A percentile compares a stretch with the other conserved stretches of the same genome.
Conservation (phyloP, 2,888 invertebrate genomes). For the Marasmarcha lunaedactyla region DNA sequence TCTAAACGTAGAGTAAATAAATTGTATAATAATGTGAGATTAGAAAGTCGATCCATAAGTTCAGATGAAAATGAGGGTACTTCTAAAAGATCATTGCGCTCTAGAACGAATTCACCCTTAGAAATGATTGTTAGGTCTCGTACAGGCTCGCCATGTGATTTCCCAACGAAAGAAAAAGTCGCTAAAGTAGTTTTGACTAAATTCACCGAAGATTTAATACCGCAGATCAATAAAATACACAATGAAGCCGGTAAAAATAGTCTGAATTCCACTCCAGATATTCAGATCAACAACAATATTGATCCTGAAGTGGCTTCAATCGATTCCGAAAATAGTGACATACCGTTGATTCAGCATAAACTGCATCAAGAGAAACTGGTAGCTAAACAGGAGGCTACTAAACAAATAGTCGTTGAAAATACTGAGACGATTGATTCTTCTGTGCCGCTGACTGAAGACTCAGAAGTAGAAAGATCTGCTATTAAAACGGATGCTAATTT, state of each 20-base stretch:
- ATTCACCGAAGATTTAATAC: neutral
- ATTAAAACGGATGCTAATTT: neutral
- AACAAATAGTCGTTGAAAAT: neutral
- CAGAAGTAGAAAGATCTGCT: too few relatives aligned
- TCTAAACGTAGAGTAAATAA: constrained; percentile 3
- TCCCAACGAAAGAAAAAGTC: neutral
- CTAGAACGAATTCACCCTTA: neutral
- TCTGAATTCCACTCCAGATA: neutral
- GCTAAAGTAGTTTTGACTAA: constrained; percentile 1
- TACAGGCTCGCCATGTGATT: neutral
- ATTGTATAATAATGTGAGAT: constrained; percentile 15
- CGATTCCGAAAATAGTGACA: constrained; percentile 7
- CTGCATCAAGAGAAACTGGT: neutral
- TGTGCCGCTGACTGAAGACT: neutral
- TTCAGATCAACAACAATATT: constrained; percentile 5
- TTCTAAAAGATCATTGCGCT: neutral
- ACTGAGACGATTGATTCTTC: neutral
- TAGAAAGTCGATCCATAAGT: constrained; percentile 20
- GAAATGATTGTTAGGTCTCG: neutral
- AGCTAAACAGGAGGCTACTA: neutral
- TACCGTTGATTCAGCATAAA: constrained; percentile 5
- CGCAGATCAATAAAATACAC: neutral
- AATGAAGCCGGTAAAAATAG: neutral
- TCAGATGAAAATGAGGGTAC: constrained; percentile 23
- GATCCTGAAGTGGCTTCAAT: constrained; percentile 7